A percentile compares a stretch with the other conserved stretches of the same genome.
Conservation (phyloP, 2,888 invertebrate genomes). For the Ectemnius lituratus region DNA sequence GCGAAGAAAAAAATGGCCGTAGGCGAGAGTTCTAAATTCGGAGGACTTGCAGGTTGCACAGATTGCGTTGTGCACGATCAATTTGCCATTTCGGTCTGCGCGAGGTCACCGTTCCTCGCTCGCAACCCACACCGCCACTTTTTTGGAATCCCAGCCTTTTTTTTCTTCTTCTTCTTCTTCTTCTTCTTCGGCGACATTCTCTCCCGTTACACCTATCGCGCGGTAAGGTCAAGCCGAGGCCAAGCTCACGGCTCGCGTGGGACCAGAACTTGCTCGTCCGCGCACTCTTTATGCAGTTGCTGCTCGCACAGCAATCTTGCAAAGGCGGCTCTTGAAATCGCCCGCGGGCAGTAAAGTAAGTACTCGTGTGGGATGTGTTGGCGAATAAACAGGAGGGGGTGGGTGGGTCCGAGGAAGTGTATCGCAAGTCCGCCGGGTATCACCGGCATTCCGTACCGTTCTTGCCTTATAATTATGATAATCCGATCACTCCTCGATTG, state of each 20-base stretch:
- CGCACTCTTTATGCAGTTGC: background rate
- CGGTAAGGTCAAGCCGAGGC: background rate
- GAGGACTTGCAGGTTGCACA: too few species aligned
- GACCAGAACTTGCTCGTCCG: background rate
- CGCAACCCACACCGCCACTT: background rate
- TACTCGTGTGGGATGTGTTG: background rate
- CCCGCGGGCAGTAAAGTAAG: background rate
- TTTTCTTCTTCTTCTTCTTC: background rate
- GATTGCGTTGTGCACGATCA: background rate
- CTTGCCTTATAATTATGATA: constrained; percentile 56
- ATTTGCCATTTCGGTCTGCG: background rate
- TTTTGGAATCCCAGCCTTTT: background rate
- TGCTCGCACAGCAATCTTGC: background rate
- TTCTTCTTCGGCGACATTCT: background rate
- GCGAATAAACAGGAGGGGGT: background rate
- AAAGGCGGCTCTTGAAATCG: background rate
- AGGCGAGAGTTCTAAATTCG: background rate
- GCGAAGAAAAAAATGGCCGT: too few species aligned
- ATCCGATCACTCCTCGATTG: constrained; percentile 39
- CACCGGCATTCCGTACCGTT: constrained; percentile 12
- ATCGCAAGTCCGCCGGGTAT: constrained; percentile 10
- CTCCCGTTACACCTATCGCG: background rate
- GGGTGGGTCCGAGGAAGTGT: constrained; percentile 8
- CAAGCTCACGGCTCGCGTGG: constrained; percentile 2
- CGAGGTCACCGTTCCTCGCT: background rate